These are phyloP conservation scores for Nylanderia fulva DNA, from an alignment of 1,140 invertebrate genomes.

Conservation along the genomic window DNA sequence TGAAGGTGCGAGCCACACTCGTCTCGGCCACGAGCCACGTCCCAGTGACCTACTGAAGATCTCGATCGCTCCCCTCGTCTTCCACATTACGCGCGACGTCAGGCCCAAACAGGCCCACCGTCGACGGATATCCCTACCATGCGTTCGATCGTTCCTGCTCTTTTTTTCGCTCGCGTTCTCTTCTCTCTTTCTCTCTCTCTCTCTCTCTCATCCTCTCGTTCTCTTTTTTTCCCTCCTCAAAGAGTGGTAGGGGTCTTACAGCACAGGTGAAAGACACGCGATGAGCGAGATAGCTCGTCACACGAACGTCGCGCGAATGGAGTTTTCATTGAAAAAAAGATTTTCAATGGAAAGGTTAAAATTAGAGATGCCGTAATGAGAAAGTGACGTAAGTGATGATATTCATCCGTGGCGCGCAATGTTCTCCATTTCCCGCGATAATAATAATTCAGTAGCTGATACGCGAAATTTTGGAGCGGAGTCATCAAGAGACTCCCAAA, in stretches of 20 bases:
- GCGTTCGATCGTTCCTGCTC: conserved; percentile 55
- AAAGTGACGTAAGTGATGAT: conserved; percentile 26
- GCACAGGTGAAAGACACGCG: conserved; percentile 70
- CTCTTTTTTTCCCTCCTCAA: conserved; percentile 27
- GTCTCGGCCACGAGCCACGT: conserved; percentile 81
- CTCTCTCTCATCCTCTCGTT: neutral
- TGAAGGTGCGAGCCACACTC: conserved; percentile 78
- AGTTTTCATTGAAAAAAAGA: conserved; percentile 20
- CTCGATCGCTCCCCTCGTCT: conserved; percentile 71
- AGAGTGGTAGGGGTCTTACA: neutral
- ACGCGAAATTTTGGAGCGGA: neutral
- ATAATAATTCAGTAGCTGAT: conserved; percentile 1
- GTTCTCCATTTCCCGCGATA: neutral
- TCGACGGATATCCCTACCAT: conserved; percentile 53
- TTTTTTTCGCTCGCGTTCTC: neutral
- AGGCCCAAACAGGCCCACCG: conserved; percentile 67
- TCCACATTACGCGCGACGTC: conserved; percentile 58
- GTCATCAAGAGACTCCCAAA: neutral
- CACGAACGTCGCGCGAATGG: neutral
- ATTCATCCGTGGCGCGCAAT: neutral
- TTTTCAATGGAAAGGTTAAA: conserved; percentile 32
- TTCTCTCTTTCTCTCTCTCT: conserved; percentile 37
- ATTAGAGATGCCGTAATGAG: conserved; percentile 28
- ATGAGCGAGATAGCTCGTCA: conserved; percentile 36
- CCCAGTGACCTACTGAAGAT: conserved; percentile 85